phyloP scores from a whole-genome alignment of 1,140 invertebrate genomes.

The Lutraria rhynchaena region DNA sequence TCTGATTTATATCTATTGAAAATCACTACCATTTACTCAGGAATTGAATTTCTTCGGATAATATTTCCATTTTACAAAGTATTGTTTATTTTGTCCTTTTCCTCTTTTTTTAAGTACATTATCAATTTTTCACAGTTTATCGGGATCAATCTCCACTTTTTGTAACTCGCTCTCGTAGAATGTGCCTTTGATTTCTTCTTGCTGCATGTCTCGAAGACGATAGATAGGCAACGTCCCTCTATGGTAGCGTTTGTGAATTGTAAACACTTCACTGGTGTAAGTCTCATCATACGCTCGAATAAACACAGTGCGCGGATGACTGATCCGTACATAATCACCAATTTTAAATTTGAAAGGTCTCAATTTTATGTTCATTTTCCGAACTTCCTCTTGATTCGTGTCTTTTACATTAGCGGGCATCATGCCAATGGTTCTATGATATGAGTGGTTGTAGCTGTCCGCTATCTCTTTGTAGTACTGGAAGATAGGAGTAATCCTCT shows the following conservation, averaged over 20 bases:
- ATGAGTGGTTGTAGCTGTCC: conserved; percentile 18
- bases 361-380: background rate
- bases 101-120: conserved; percentile 3
- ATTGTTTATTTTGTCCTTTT: background rate
- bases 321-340: no score
- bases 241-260: no score
- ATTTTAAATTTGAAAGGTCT: background rate
- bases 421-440: conserved; percentile 28
- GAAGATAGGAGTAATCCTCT: conserved; percentile 25
- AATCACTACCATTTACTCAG: background rate
- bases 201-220: no score
- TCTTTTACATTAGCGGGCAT: conserved; percentile 10
- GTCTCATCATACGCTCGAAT: conserved; percentile 21
- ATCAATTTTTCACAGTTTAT: background rate
- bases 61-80: no score
- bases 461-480: conserved; percentile 30
- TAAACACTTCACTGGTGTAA: background rate
- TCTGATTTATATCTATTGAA: background rate
- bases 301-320: conserved; percentile 3
- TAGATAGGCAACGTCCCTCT: no score
- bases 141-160: conserved; percentile 7
- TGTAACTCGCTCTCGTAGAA: no score
- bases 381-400: conserved; percentile 28
- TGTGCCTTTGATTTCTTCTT: no score
- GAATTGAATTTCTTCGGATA: background rate